Base-by-base conservation (phyloP, 2,888 invertebrate genomes). In the Choreutis nemorana region DNA sequence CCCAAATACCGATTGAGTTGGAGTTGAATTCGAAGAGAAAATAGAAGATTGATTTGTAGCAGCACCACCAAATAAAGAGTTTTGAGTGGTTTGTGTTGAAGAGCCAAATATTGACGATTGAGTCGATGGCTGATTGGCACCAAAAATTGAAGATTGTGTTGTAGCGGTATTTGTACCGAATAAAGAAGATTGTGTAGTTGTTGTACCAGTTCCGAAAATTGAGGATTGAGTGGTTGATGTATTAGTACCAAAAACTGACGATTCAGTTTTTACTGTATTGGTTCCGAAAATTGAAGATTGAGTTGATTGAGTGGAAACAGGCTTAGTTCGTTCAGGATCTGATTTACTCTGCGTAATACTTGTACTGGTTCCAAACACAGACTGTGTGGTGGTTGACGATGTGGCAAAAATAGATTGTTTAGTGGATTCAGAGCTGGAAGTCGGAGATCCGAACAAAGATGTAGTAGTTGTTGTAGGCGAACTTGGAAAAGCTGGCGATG, bases 211-310 rank as follows among this genome's bases (percentile, higher is more conserved):
- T 4, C 42, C 42, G 21, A 50, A 51, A 28, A 45, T 36, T 3
- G 50, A 44, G 2, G 42, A 18, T 24, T 46, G 43, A 12, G 45
- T 41, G 8, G 45, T 29, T 5, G 45, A 40, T 6, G 52, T 29
- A 12, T 40, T 18, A 5, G 33, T 35, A 8, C 60, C 62, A 28
- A 66, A 67, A 4, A 58, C 44, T 3, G 63, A 55, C 2, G 55
- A 30, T 34, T 48, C 51, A 12, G 51, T 47, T 9, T 45, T 34
- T 16, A 39, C 31, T 4, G 41, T 39, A 4, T 34, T 33, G 10
- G 39, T 30, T 2, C 48, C 42, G 24, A 49, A 52, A 10, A 45
- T 39, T n/a, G 52, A 42, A 6, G 50, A 29, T 28, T 49, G 45
- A 2, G 50, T 40, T 5, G 42, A 28, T 12, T 47, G 16, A 3